Conservation (phyloP, 2,113 vertebrate species). For the Pollimyrus isidori region DNA sequence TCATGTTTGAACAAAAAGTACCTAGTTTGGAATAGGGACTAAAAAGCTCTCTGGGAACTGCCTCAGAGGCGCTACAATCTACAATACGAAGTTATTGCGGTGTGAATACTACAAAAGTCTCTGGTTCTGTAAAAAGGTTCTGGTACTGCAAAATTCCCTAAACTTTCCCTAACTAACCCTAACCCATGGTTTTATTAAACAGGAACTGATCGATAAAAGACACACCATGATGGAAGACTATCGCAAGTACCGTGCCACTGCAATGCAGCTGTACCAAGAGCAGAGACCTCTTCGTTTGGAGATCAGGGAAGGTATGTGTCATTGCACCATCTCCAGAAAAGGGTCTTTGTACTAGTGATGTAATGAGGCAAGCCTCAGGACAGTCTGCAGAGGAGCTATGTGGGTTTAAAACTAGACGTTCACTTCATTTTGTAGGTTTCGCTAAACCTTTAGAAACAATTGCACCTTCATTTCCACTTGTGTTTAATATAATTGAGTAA, state of each 20-base stretch:
- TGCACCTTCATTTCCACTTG: background rate
- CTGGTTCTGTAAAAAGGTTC: background rate
- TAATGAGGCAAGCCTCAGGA: background rate
- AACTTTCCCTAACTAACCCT: too few relatives aligned
- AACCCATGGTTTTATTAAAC: background rate
- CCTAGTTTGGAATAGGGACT: background rate
- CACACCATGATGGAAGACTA: slow-evolving; percentile 96
- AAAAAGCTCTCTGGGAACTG: background rate
- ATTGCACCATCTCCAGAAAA: background rate
- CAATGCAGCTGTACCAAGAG: slow-evolving; percentile 70
- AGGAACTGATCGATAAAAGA: slow-evolving; percentile 92
- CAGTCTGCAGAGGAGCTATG: background rate
- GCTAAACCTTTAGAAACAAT: background rate
- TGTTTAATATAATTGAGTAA: background rate
- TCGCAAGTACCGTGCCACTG: slow-evolving; percentile 75
- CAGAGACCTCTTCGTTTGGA: slow-evolving; percentile 81
- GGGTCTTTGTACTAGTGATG: background rate
- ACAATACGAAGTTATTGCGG: background rate
- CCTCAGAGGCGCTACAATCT: background rate
- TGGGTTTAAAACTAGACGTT: background rate
- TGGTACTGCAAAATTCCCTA: background rate
- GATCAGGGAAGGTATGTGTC: slow-evolving; percentile 74
- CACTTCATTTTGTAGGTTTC: background rate
- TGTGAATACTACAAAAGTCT: background rate
- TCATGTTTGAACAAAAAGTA: background rate